Conservation (phyloP, 2,888 invertebrate species). For the Drosophila falleni region DNA sequence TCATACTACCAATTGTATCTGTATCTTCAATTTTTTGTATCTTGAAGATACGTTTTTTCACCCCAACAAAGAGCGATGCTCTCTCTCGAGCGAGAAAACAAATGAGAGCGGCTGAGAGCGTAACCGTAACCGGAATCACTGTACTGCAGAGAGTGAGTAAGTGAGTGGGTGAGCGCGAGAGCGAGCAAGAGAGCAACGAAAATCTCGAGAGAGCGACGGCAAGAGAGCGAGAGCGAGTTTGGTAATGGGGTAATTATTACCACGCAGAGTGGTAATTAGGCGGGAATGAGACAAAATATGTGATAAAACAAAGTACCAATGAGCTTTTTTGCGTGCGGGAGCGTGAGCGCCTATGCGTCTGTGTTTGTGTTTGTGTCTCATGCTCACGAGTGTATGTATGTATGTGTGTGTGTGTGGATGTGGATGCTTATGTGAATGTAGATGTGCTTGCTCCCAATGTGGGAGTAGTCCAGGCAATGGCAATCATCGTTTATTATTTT, state of each 20-base stretch:
- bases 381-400: background rate
- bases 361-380: constrained; percentile 9
- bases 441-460: constrained; percentile 43
- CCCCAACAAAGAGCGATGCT: constrained; percentile 31
- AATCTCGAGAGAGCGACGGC: constrained; percentile 30
- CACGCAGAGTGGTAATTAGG: constrained; percentile 80
- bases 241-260: constrained; percentile 77
- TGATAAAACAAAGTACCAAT: constrained; percentile 74
- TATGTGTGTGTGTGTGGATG: background rate
- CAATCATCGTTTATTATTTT: constrained; percentile 72
- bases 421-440: background rate
- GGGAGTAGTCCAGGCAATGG: constrained; percentile 58
- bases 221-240: constrained; percentile 3
- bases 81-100: background rate
- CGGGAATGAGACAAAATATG: constrained; percentile 60
- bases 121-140: constrained; percentile 39
- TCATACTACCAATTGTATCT: constrained; percentile 63
- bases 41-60: constrained; percentile 43
- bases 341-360: constrained; percentile 39
- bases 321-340: constrained; percentile 43
- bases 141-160: constrained; percentile 5
- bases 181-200: constrained; percentile 13
- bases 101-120: constrained; percentile 16
- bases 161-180: background rate
- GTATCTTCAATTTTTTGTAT: constrained; percentile 44